Evolutionary conservation across 2,113 vertebrate genomes (phyloP), one percentile per base, ranked within the genome.

Genomic region (Ivindomyrus marchei): DNA sequence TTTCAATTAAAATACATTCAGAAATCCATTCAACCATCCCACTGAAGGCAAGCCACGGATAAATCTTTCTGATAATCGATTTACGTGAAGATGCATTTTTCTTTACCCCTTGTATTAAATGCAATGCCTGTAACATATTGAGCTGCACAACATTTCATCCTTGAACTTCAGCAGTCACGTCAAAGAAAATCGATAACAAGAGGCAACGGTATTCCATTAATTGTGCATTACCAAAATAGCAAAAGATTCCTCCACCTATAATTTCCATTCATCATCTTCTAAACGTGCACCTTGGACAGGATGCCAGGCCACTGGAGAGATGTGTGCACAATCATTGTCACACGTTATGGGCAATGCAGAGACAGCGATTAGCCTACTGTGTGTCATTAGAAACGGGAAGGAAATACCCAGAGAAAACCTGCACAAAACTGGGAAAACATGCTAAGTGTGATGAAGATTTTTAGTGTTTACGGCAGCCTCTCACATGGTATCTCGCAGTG

Each of bases 161-260:
- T 39, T 80, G 36, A 42, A 80, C 62, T 70, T 70, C 62, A 70
- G 11, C 62, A 80, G 74, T 19, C 36, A 19, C 10, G 15, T 80
- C 5, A 80, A 80, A 80, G 62, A 80, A 80, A 80, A 42, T 80
- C 74, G 17, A 42, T 80, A 42, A 15, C 31, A 36, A 80, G 36
- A 70, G 36, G 74, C 36, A 7, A 42, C 4, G 17, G 74, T 15
- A 80, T 80, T 80, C 74, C 74, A 80, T 80, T 80, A 80, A 80
- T 80, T 80, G 74, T 42, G 74, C 74, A 80, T 80, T 42, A 80
- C 74, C 74, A 80, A 80, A 80, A 80, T 80, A 80, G 31, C 74
- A 21, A 80, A 80, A 19, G 74, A 80, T 39, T 80, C 74, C 74
- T 42, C 74, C 31, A 80, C 36, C 31, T 80, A 17, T 80, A 80